Base-by-base conservation (phyloP, 2,888 invertebrate genomes). In the Cantharis lateralis region DNA sequence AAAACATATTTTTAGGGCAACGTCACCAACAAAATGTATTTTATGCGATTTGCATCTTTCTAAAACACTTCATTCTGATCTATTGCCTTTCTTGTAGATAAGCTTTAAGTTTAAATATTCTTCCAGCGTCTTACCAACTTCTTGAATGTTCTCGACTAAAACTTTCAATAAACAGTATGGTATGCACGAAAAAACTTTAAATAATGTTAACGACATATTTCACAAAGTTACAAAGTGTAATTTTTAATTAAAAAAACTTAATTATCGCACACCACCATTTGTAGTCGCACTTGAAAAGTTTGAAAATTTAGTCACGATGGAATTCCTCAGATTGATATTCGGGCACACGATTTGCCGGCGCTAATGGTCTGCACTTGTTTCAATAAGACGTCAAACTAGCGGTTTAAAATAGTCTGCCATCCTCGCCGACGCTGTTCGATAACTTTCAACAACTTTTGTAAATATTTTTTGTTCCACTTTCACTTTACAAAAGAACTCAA, bases 71-170 rank as follows among this genome's bases (percentile, higher is more conserved):
- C 61, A 62, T 20, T 20, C 18, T 71, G 62, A 71, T 71, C 71
- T 71, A 63, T 62, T 15, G 26, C 18, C 63, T 61, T 15, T 20
- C 24, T 63, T 63, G 20, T 15, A 71, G 71, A 71, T 71, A 71
- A 63, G 63, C 71, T 63, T 71, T 26, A 28, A 71, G 62, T 71
- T 71, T 63, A 63, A 71, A 71, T 71, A 71, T 71, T 62, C 26
- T 62, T 62, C 16, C 70, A 62, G 62, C 70, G 70, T 70, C 62
- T 70, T 62, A 62, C 70, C 61, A 70, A 70, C 62, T 70, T 70
- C 62, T 70, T 62, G 70, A 70, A 70, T 62, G 61, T 70, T 70
- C 70, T 20, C 70, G 70, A 26, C 62, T 70, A 24, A 61, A 70
- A 62, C 62, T 70, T 70, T 70, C 70, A 70, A 70, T 70, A 61